Base-by-base conservation (phyloP, 2,888 invertebrate species). In the Helleia helle region DNA sequence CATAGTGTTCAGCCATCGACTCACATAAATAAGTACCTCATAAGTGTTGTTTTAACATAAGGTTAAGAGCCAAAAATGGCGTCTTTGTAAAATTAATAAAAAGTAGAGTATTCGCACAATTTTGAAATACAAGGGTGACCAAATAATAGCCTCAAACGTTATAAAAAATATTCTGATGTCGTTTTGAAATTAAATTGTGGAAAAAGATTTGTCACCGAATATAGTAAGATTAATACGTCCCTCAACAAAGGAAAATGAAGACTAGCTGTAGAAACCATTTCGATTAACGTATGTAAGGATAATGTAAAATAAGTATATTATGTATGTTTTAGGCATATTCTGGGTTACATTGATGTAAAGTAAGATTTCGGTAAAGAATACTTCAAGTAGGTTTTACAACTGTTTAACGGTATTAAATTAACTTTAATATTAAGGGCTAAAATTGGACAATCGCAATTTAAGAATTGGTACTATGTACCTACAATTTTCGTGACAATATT, bases 111-210 rank as follows among this genome's bases (percentile, higher is more conserved):
- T 47, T 62, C 67, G 74, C 70, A 75, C 72, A 74, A 74, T 55
- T 56, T 52, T 50, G 54, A 57, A 68, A 76, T 70, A 31, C 71
- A 72, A 57, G 54, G 52, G 60, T 70, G 73, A 71, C 71, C 69
- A 71, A 69, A 64, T 44, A 55, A 54, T 51, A 59, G 64, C 52
- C 51, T 61, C 55, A 60, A 55, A 40, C 42, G 37, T 49, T 47
- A 38, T 43, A 48, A 46, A 49, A 40, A 31, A 31, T 17, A 15
- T 18, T 18, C 17, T 8, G 18, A 18, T 31, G 30, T 15, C 30
- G 9, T 31, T 31, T 17, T 31, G 9, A 17, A 31, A 9, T 31
- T 2, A 17, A 18, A 31, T 7, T 17, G 18, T 31, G 31, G 12
- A 6, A 18, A 31, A 6, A 11, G 18, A 31, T 11, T 18, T 31